phyloP scores from a whole-genome alignment of 2,113 vertebrate species.

The Eptatretus burgeri region DNA sequence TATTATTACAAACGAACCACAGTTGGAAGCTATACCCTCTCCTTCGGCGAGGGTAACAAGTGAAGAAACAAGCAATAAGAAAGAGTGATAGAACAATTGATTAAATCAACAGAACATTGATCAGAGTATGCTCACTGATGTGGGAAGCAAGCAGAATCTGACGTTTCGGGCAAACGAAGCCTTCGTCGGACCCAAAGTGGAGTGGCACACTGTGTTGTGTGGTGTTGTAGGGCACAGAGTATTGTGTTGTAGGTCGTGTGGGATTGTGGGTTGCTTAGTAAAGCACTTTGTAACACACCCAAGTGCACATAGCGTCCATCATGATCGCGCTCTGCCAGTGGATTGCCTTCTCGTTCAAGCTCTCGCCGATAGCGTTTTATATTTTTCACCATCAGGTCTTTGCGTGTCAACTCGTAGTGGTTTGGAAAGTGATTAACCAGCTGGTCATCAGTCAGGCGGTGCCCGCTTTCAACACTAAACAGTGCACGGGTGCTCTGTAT shows the following conservation, averaged over 20 bases:
- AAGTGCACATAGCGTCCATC: constrained; percentile 72
- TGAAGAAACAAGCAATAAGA: too few species aligned
- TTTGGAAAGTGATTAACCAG: constrained; percentile 96
- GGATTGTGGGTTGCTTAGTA: not conserved
- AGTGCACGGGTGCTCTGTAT: constrained; percentile 80
- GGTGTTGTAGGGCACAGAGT: too few species aligned
- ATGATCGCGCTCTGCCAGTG: constrained; percentile 72
- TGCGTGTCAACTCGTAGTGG: constrained; percentile 82
- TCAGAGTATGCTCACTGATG: too few species aligned
- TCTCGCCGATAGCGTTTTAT: constrained; percentile 87
- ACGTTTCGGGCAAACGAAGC: too few species aligned
- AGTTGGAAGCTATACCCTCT: too few species aligned
- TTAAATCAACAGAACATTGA: too few species aligned
- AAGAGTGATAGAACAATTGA: too few species aligned
- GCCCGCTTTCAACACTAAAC: constrained; percentile 83
- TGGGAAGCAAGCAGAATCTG: too few species aligned
- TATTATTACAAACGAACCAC: too few species aligned
- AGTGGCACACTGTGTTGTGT: too few species aligned
- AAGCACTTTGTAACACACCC: constrained; percentile 19
- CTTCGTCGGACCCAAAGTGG: too few species aligned
- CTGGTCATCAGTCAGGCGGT: constrained; percentile 73
- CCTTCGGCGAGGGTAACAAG: too few species aligned
- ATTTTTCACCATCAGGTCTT: constrained; percentile 95
- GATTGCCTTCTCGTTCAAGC: constrained; percentile 62
- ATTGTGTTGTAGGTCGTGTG: not conserved